Base-by-base conservation (phyloP, 2,888 invertebrate species). In the Andrena trimmerana region DNA sequence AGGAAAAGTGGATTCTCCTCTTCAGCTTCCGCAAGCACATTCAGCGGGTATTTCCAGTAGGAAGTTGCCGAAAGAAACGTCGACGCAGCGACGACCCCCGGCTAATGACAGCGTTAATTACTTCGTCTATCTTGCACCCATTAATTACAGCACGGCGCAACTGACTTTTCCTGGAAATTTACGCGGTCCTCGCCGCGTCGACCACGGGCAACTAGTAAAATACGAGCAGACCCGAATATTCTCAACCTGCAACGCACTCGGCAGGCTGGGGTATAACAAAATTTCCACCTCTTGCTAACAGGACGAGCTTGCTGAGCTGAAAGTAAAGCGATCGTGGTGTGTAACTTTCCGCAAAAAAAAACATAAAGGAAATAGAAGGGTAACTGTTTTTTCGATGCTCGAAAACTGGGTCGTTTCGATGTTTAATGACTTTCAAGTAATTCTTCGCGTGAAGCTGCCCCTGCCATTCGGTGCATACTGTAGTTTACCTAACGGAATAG, bases 51-150 rank as follows among this genome's bases (percentile, higher is more conserved):
- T 60, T 65, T 65, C 65, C n/a, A 42, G 36, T 16, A 7, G 42
- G 57, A 67, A 71, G 27, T 63, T 42, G 67, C 65, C 75, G 59
- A 73, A 86, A 83, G 70, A 68, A 78, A 74, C 52, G 60, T 52
- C 74, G 50, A 54, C 71, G 63, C 66, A 57, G 75, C 69, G 57
- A 57, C 59, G 63, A 57, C 71, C 50, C 31, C 13, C 31, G 57
- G 57, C 70, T 85, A 76, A 85, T 74, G 86, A 83, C 82, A 83
- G 50, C 78, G 81, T 85, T 83, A 86, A 86, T 86, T 82, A 82
- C 80, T 80, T 67, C 50, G 66, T 73, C 81, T 81, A 78, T 78
- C 83, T 78, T 52, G 74, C 27, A 65, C 27, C 71, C 74, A 81
- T 86, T 86, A 86, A 86, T 85, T 85, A 76, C 83, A 59, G 16